Evolutionary conservation across 1,140 invertebrate genomes (phyloP).

Genomic region (Panagrolaimus sp.): DNA sequence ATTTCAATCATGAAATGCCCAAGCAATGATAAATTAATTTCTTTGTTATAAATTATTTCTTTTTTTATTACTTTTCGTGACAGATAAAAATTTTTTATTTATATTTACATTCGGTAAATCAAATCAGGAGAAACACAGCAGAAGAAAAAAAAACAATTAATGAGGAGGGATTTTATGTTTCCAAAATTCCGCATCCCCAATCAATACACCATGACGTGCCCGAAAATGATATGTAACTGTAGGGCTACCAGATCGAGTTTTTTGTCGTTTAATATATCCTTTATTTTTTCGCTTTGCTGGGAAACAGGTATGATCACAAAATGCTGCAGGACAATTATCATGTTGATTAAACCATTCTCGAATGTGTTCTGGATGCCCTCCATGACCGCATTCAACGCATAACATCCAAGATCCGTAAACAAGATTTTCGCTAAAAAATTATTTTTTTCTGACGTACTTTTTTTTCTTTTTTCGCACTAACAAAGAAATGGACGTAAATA

Average conservation of each 20-base stretch:
- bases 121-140: too few relatives aligned
- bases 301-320: conserved; percentile 64
- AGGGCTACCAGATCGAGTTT: neutral
- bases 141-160: neutral
- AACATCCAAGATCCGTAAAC: neutral
- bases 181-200: neutral
- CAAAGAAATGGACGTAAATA: neutral
- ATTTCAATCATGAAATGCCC: too few relatives aligned
- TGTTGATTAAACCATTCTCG: conserved; percentile 73
- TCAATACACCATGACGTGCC: neutral
- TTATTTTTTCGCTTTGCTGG: neutral
- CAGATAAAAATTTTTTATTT: too few relatives aligned
- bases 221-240: neutral
- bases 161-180: conserved; percentile 4
- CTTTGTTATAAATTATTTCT: too few relatives aligned
- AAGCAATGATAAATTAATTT: too few relatives aligned
- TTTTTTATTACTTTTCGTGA: too few relatives aligned
- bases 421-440: neutral
- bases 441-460: neutral
- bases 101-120: too few relatives aligned
- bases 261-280: neutral
- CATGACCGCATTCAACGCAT: conserved; percentile 81
- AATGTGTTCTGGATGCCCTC: conserved; percentile 78
- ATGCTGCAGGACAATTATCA: conserved; percentile 72
- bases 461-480: too few relatives aligned